Evolutionary conservation across 2,888 invertebrate species (phyloP).

Genomic region (Chloromyia formosa): DNA sequence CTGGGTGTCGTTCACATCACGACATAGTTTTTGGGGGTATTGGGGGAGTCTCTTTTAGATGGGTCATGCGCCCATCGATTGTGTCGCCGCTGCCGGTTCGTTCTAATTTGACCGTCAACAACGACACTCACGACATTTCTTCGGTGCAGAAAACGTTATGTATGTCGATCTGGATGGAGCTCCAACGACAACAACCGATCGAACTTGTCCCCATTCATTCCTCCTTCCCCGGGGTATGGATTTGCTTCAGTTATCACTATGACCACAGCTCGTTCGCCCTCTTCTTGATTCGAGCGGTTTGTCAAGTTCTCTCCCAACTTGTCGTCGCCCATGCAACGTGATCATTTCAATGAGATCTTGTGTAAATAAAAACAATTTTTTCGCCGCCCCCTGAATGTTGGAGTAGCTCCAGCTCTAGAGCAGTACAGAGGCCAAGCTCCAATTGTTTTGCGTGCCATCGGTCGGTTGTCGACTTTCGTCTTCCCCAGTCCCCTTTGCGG

Average conservation of each 20-base stretch:
- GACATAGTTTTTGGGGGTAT: background rate
- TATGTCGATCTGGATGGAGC: background rate
- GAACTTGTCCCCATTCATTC: background rate
- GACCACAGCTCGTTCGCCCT: background rate
- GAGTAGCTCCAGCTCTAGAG: too few relatives aligned
- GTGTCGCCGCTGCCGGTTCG: slow-evolving; percentile 5
- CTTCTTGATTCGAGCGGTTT: background rate
- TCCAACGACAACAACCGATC: slow-evolving; percentile 3
- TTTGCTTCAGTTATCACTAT: background rate
- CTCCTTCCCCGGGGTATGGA: background rate
- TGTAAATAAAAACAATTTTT: slow-evolving; percentile 28
- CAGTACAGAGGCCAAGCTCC: slow-evolving; percentile 2
- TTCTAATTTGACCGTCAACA: slow-evolving; percentile 19
- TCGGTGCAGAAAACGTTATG: too few relatives aligned
- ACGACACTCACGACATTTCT: background rate
- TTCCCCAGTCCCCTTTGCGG: background rate
- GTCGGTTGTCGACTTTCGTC: background rate
- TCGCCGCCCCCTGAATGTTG: slow-evolving; percentile 21
- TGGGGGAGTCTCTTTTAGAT: background rate
- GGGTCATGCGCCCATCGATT: slow-evolving; percentile 23
- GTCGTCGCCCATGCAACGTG: background rate
- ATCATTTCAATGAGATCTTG: slow-evolving; percentile 31
- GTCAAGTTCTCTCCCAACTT: background rate
- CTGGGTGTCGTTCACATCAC: background rate
- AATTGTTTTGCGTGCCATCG: slow-evolving; percentile 10